phyloP scores from a whole-genome alignment of 2,113 vertebrate genomes.

The human region DNA sequence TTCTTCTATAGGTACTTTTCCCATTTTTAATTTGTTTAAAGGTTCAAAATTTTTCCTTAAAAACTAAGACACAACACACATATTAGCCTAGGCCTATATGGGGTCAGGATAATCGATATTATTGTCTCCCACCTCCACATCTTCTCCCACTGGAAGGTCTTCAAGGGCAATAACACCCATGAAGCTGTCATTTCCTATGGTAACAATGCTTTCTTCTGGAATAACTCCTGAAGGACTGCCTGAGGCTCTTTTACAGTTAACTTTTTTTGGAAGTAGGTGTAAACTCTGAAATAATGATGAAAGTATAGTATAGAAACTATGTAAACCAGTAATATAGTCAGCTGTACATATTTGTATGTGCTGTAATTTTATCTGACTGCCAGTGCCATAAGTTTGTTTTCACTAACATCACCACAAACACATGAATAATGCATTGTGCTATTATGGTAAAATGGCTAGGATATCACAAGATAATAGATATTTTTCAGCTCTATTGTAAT shows the following conservation, averaged over 20 bases:
- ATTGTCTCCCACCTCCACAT: background rate
- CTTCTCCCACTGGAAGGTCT: background rate
- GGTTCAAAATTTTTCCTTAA: background rate
- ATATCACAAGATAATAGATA: background rate
- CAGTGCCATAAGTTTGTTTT: background rate
- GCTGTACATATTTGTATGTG: background rate
- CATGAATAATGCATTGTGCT: background rate
- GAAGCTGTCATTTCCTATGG: background rate
- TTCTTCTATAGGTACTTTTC: background rate
- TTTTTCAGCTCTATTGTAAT: background rate
- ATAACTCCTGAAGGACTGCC: background rate
- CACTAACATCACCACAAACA: background rate
- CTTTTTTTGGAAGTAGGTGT: background rate
- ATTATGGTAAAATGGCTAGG: background rate
- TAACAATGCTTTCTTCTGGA: background rate
- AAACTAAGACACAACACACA: background rate
- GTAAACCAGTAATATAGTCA: background rate
- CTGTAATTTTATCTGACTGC: background rate
- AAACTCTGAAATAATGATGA: background rate
- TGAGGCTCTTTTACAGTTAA: background rate
- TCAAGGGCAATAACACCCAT: background rate
- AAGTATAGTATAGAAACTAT: background rate
- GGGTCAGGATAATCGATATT: background rate
- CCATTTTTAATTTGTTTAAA: too few relatives aligned
- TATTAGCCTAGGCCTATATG: background rate